Base-by-base conservation (phyloP, 1,140 invertebrate genomes). In the Drosophila nasuta region DNA sequence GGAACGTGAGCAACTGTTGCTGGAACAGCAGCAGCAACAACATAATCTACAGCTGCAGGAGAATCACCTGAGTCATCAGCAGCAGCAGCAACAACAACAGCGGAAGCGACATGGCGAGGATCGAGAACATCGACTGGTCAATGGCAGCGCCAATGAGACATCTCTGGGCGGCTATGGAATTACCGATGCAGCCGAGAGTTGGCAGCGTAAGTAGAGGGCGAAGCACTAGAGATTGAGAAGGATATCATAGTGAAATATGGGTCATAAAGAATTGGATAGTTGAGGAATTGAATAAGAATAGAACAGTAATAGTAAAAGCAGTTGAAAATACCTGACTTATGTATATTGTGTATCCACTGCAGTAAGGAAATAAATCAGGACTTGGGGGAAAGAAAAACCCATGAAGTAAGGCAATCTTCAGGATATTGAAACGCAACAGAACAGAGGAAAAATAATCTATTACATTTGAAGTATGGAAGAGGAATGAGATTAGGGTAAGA, bases 131-230 rank as follows among this genome's bases (percentile, higher is more conserved):
- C 82, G 89, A 15, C 41, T 82, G 60, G 56, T 75, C 25, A 86
- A 91, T 30, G 77, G 79, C 38, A 73, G 65, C 38, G 58, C 48
- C 71, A 73, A 60, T 56, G 72, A 78, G 17, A 43, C 51, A 57
- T 33, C 56, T 2, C 25, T 62, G 15, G 51, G 13, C 4, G 25
- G 48, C 0, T 79, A 77, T n/a, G 60, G 43, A 20, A 17, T 64
- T 1, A 13, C 48, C 7, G 83, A 89, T 86, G 96, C 96, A 69
- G 95, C 95, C 48, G 96, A 96, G 70, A 94, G 93, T 79, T 95
- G 95, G 95, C 94, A 94, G 66, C 93, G 92, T 91, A 70, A 92
- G 91, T 91, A 70, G 25, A n/a, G 5, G n/a, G 11, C 4, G 4
- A 7, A 4, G 33, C 7, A 33, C 1, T 33, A 5, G 7, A 8